Base-by-base conservation (phyloP, 2,797 vertebrate species). In the Bradypodion pumilum region DNA sequence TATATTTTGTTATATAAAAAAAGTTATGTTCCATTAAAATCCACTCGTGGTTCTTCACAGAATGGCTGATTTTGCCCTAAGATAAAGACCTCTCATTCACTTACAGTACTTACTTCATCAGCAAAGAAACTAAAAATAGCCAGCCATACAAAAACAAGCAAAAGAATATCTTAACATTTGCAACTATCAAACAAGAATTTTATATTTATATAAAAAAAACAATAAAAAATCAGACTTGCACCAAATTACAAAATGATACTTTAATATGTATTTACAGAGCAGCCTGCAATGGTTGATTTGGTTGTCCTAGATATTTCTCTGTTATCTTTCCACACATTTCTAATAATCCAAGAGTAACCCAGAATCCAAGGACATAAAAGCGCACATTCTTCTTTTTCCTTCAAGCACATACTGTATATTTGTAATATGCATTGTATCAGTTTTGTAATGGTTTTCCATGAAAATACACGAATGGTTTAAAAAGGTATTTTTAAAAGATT, bases 201-300 rank as follows among this genome's bases (percentile, higher is more conserved):
- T 72, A 88, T 85, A 52, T 85, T 84, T 88, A 46, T 83, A 89
- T 83, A 88, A 92, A 91, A 94, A 88, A 88, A 91, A 16, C 10
- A 82, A 89, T 82, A 90, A 76, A 93, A 92, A 86, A 86, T 35
- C 90, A 93, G 93, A 90, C 87, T 88, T 74, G 89, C 92, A 92
- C 91, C 92, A 91, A 82, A 80, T 89, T 82, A 87, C 86, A 92
- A 89, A 35, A 90, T 32, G 68, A 90, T 80, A 86, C 91, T 89
- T 92, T 82, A 87, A 72, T 87, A 59, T 78, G 90, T 91, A 89
- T 92, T 85, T 89, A 90, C 87, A 82, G 46, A 91, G 90, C 42
- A 89, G 84, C 68, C 78, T 86, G 84, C 86, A 91, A 52, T 74
- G 66, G 86, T 88, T 75, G 85, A 35, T 91, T 84, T 63, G 15